These are phyloP conservation scores for Leptinotarsa defecta DNA, from an alignment of 1,140 invertebrate genomes.

Conservation along the genomic window DNA sequence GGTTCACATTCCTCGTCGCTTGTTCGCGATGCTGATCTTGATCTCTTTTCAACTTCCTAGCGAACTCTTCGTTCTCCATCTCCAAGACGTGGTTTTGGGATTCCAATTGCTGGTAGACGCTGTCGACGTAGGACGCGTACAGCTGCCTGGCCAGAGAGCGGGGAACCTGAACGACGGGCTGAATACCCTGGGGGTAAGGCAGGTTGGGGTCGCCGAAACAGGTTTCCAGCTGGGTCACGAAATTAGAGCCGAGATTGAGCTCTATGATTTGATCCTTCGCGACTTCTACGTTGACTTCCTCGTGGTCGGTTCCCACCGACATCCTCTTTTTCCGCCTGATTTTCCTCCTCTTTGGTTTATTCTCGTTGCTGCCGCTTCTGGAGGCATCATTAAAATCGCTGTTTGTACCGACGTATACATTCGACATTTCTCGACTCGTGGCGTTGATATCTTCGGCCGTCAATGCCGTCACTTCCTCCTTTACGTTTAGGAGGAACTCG, in stretches of 20 bases:
- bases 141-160: conserved; percentile 66
- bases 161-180: conserved; percentile 68
- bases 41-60: conserved; percentile 59
- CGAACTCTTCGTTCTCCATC: conserved; percentile 68
- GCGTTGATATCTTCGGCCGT: conserved; percentile 12
- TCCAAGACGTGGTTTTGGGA: conserved; percentile 61
- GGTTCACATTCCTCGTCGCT: conserved; percentile 62
- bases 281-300: conserved; percentile 44
- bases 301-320: conserved; percentile 48
- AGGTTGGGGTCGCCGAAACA: conserved; percentile 61
- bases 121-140: conserved; percentile 71
- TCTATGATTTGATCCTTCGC: conserved; percentile 59
- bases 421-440: neutral
- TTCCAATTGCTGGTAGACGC: conserved; percentile 67
- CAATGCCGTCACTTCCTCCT: conserved; percentile 29
- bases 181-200: conserved; percentile 58
- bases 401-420: neutral
- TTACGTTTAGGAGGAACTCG: conserved; percentile 67
- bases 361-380: neutral
- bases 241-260: conserved; percentile 63
- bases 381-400: conserved; percentile 11
- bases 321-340: neutral
- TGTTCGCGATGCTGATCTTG: conserved; percentile 59
- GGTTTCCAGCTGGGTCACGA: conserved; percentile 63
- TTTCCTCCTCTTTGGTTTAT: neutral